Conservation (phyloP, 2,113 vertebrate species). For the Puffinus mauretanicus region DNA sequence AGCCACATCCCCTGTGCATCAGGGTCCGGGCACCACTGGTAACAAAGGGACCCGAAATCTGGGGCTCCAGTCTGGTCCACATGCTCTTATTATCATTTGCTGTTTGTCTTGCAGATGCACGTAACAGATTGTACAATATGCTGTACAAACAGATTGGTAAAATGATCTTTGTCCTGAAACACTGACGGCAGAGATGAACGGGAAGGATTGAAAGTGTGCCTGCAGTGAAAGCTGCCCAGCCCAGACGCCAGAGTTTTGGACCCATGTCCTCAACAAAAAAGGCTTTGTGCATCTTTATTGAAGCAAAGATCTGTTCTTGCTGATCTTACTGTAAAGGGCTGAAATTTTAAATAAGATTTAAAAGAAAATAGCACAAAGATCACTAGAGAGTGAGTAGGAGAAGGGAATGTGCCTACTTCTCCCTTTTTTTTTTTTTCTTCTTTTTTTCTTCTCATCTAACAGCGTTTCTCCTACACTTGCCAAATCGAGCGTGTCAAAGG, state of each 20-base stretch:
- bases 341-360: slow-evolving; percentile 13
- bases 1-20: not conserved
- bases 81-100: not conserved
- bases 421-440: not conserved
- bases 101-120: not conserved
- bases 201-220: not conserved
- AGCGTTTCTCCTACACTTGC: not conserved
- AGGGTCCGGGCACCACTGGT: not conserved
- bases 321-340: not conserved
- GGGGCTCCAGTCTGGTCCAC: not conserved
- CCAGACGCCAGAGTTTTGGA: not conserved
- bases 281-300: slow-evolving; percentile 36
- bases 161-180: slow-evolving; percentile 30
- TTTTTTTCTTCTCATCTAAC: not conserved
- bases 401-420: slow-evolving; percentile 41
- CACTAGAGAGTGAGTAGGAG: slow-evolving; percentile 25
- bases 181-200: not conserved
- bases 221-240: not conserved
- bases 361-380: slow-evolving; percentile 12
- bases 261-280: slow-evolving; percentile 14
- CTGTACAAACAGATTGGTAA: not conserved
- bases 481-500: not conserved
- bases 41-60: not conserved
- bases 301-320: slow-evolving; percentile 36
- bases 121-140: slow-evolving; percentile 26